A percentile compares a stretch with the other conserved stretches of the same genome.
These are phyloP conservation scores for Felis catus DNA, from an alignment of 2,113 vertebrate genomes.

Conservation along the genomic window DNA sequence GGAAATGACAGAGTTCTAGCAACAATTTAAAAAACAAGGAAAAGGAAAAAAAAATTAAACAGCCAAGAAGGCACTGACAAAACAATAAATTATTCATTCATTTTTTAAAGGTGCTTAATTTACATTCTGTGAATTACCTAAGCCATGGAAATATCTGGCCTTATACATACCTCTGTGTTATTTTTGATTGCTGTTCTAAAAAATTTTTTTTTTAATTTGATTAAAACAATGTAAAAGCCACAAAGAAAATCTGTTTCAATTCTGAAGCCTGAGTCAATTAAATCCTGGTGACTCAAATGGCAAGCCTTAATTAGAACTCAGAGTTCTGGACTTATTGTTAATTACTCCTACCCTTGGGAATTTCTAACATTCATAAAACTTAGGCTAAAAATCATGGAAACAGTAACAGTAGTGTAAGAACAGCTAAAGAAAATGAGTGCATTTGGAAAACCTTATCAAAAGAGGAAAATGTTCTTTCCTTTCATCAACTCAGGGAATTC, in stretches of 20 bases:
- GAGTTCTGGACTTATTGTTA: constrained; percentile 10
- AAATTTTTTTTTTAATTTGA: background rate
- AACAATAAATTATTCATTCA: background rate
- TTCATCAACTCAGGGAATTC: constrained; percentile 21
- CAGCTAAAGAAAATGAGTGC: background rate
- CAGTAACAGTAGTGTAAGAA: background rate
- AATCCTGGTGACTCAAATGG: background rate
- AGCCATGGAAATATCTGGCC: background rate
- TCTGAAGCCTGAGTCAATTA: background rate
- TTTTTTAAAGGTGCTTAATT: constrained; percentile 17
- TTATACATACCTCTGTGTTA: background rate
- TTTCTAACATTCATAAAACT: background rate
- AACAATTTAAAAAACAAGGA: background rate
- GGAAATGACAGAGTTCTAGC: background rate
- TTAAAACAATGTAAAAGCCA: constrained; percentile 19
- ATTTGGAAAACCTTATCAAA: background rate
- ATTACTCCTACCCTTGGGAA: background rate
- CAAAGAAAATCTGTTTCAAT: constrained; percentile 28
- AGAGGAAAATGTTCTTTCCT: background rate
- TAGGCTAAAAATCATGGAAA: background rate
- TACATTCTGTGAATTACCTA: background rate
- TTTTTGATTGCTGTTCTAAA: background rate
- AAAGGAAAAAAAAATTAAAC: background rate
- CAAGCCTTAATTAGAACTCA: background rate
- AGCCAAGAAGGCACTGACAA: background rate